These are phyloP conservation scores for Hydrochoerus hydrochaeris DNA, from an alignment of 2,113 vertebrate species.

Conservation along the genomic window DNA sequence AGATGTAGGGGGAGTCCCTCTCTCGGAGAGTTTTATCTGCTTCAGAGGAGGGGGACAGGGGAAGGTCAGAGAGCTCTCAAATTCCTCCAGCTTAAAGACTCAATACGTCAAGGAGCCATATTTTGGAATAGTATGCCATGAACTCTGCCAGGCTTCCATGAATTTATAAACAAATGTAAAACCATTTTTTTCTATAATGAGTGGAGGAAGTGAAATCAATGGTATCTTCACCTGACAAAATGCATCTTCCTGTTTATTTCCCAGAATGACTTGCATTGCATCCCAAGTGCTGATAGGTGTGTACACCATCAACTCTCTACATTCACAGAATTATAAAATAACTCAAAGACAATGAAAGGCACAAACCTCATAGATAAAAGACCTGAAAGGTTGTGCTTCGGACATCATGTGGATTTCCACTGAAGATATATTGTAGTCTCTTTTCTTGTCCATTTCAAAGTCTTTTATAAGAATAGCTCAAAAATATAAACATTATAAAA, in stretches of 20 bases:
- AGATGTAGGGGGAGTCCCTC: background rate
- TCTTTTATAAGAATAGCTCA: background rate
- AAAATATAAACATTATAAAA: background rate
- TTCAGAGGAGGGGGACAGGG: background rate
- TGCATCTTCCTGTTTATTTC: background rate
- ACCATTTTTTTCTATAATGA: conserved; percentile 11
- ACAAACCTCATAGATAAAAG: background rate
- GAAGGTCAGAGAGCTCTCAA: background rate
- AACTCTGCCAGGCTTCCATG: background rate
- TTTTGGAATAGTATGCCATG: background rate
- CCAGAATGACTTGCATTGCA: conserved; percentile 24
- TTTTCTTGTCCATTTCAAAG: background rate
- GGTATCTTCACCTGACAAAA: background rate
- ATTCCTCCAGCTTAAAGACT: background rate
- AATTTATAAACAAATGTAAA: conserved; percentile 50
- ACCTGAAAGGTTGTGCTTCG: background rate
- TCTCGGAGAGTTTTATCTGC: background rate
- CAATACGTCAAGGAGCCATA: background rate
- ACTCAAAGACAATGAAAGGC: conserved; percentile 1
- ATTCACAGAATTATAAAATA: conserved; percentile 51
- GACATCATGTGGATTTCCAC: background rate
- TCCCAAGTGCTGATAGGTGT: background rate
- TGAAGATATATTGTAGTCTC: background rate
- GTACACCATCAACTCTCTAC: background rate
- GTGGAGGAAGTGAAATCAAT: background rate